Base-by-base conservation (phyloP, 2,888 invertebrate species). In the Heliconius charithonia region DNA sequence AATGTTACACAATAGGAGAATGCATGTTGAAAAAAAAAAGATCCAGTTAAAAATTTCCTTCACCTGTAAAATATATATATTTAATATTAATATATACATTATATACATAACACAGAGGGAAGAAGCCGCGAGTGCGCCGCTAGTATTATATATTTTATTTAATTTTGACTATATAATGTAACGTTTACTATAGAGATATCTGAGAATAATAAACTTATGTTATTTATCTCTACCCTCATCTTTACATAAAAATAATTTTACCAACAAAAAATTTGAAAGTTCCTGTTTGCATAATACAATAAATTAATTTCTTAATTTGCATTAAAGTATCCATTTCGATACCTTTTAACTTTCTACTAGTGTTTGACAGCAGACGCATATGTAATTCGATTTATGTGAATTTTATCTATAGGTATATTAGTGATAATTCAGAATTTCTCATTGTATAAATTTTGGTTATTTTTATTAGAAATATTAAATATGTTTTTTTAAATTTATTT, bases 221-320 rank as follows among this genome's bases (percentile, higher is more conserved):
- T 32, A 41, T 13, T n/a, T 67, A 22, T 51, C n/a, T n/a, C n/a
- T 25, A 41, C 69, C 12, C 25, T 45, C 13, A 69, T 2, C 45
- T 67, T 67, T 41, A 25, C 7, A 69, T 16, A 45, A 69, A 69
- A 7, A 69, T 16, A 25, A 10, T 37, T 51, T 51, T 51, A 41
- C 16, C 41, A 67, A 41, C 67, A 67, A 37, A 32, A 66, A 67
- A 37, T 41, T 67, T 67, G 41, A 69, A 69, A 69, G 69, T 41
- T 41, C 41, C 25, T 69, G 25, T 69, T 69, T 41, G 41, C 69
- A 69, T 69, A 69, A 41, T 41, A 69, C 41, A 41, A 69, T 69
- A 69, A 69, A 69, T 69, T 69, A 69, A 41, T 69, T 69, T 45
- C 16, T 41, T 69, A 69, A 69, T 69, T 69, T 69, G 41, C 69